Evolutionary conservation across 2,797 vertebrate genomes (phyloP), one percentile per base, ranked within the genome.

Genomic region (Tympanoctomys barrerae): DNA sequence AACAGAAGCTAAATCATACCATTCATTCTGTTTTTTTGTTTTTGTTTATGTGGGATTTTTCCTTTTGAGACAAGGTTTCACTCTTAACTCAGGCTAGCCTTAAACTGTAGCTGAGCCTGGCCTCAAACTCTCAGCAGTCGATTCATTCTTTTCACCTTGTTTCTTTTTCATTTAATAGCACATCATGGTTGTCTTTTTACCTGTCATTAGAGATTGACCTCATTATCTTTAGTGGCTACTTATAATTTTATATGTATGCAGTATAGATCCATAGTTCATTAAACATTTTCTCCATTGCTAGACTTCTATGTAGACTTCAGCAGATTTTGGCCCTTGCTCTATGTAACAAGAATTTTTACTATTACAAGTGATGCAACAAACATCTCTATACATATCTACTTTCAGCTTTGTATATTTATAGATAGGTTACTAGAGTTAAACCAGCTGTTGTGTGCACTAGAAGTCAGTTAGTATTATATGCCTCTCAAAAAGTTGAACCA

Each of bases 391-490:
- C 3, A 5, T 94, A 49, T 70, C 31, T 92, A 87, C 36, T 89
- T 94, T 94, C 52, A 80, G 14, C 83, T 89, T 57, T 93, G 85
- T 85, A 11, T 24, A 46, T 81, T 78, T 84, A 49, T 52, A 4
- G 10, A 5, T 94, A 91, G n/a, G 49, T 91, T 96, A 94, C 71
- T 94, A 93, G 89, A 96, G 95, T 14, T 96, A 80, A 26, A 24
- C 39, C 71, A 84, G 33, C 78, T 88, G n/a, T 89, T 78, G 61
- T 14, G 2, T 78, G 57, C 28, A 87, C 89, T 96, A 64, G 94
- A 95, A 94, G 71, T 82, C 39, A 21, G 70, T 61, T 83, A 26
- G 18, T 85, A 90, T 95, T 83, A 96, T 80, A 77, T 87, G 21
- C 28, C 39, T 66, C 39, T 92, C 61, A 82, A 89, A 73, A 94